phyloP scores from a whole-genome alignment of 1,140 invertebrate genomes.

The Drosophila tropicalis region DNA sequence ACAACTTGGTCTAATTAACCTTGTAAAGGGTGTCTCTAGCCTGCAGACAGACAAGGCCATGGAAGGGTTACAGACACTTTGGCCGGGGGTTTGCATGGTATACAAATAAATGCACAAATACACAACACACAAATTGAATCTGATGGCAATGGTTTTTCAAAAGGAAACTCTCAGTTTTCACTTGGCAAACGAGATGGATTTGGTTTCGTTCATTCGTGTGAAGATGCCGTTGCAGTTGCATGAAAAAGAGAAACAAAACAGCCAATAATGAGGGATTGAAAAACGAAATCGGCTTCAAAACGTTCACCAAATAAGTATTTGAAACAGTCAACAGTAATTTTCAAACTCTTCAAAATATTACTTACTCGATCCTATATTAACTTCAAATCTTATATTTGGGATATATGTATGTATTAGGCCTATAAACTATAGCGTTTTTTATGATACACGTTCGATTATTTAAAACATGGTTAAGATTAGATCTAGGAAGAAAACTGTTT shows the following conservation, averaged over 20 bases:
- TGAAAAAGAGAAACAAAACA: slow-evolving; percentile 48
- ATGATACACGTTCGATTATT: no score
- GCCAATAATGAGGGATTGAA: slow-evolving; percentile 22
- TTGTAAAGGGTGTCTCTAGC: no score
- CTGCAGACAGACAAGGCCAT: no score
- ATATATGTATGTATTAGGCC: no score
- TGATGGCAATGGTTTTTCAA: slow-evolving; percentile 47
- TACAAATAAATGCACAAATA: slow-evolving; percentile 11
- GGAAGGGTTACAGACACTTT: no score
- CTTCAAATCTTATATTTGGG: no score
- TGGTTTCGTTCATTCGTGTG: slow-evolving; percentile 18
- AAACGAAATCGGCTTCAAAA: slow-evolving; percentile 1
- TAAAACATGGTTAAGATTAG: no score
- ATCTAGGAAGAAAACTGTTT: neutral
- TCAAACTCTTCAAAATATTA: neutral
- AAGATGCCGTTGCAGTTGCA: slow-evolving; percentile 38
- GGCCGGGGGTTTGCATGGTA: neutral
- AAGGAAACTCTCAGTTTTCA: slow-evolving; percentile 65
- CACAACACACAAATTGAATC: slow-evolving; percentile 49
- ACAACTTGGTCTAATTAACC: no score
- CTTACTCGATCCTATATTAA: neutral
- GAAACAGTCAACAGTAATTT: neutral
- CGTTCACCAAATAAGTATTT: neutral
- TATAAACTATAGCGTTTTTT: no score
- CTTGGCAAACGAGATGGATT: slow-evolving; percentile 35